Conservation (phyloP, 2,797 vertebrate genomes). For the Podargus strigoides region DNA sequence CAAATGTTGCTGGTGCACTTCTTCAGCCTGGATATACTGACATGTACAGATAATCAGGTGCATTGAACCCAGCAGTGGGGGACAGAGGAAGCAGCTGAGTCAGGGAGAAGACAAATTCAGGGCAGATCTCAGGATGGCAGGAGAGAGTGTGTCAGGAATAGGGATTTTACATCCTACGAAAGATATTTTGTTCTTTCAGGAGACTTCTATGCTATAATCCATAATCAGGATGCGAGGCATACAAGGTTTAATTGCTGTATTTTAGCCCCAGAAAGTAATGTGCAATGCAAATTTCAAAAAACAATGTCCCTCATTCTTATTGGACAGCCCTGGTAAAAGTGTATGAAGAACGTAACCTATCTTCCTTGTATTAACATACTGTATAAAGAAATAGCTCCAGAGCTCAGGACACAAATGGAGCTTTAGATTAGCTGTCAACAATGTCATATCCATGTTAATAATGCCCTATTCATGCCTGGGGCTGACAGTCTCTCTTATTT, state of each 20-base stretch:
- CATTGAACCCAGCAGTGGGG: not conserved
- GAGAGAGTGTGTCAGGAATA: not conserved
- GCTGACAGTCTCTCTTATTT: conserved; percentile 62
- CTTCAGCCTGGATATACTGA: not conserved
- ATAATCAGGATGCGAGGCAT: not conserved
- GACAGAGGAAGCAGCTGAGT: not conserved
- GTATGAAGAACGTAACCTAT: not conserved
- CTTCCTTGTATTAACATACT: not conserved
- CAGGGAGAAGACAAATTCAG: not conserved
- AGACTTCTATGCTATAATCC: not conserved
- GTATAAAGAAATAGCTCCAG: not conserved
- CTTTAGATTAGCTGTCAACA: conserved; percentile 64
- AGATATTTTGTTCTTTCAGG: not conserved
- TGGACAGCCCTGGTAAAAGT: not conserved
- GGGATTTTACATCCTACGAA: not conserved
- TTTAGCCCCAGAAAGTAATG: not conserved
- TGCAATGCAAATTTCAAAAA: not conserved
- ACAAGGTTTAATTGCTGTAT: not conserved
- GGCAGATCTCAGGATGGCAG: not conserved
- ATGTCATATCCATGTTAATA: conserved; percentile 62
- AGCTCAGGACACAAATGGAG: conserved; percentile 47
- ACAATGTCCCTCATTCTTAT: not conserved
- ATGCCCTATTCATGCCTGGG: conserved; percentile 48
- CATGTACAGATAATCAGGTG: not conserved
- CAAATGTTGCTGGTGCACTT: not conserved